Conservation (phyloP, 2,113 vertebrate genomes). For the Daubentonia madagascariensis region DNA sequence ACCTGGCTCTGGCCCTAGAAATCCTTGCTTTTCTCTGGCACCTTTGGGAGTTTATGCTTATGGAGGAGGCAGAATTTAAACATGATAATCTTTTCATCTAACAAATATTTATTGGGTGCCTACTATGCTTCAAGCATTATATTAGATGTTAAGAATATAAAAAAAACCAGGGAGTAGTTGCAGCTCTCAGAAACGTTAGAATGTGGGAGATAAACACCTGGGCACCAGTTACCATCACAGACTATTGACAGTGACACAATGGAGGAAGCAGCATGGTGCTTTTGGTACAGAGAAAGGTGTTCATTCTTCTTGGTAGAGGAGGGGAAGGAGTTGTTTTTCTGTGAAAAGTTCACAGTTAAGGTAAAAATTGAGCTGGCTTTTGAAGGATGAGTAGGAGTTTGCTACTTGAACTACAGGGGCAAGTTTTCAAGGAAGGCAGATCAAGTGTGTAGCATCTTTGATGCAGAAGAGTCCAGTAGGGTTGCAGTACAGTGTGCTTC, state of each 20-base stretch:
- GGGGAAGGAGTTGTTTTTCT: not conserved
- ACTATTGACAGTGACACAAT: not conserved
- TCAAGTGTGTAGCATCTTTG: not conserved
- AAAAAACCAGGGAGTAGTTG: not conserved
- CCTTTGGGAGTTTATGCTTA: not conserved
- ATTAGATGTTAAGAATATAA: not conserved
- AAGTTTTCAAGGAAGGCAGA: not conserved
- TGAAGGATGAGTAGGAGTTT: not conserved
- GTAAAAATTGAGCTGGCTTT: not conserved
- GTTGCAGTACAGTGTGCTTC: not conserved
- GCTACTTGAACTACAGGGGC: not conserved
- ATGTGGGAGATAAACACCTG: not conserved
- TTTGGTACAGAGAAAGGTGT: not conserved
- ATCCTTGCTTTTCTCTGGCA: not conserved
- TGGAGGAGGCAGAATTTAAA: not conserved
- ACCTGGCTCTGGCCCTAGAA: not conserved
- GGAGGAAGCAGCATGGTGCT: not conserved
- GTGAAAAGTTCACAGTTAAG: not conserved
- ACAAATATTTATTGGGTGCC: not conserved
- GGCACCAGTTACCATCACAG: not conserved
- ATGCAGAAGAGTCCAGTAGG: not conserved
- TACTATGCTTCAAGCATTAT: not conserved
- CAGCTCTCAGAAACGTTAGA: not conserved
- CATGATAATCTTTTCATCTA: not conserved
- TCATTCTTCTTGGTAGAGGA: not conserved